A percentile compares a stretch with the other conserved stretches of the same genome.
Conservation (phyloP, 2,797 vertebrate species). For the Trematomus bernacchii region DNA sequence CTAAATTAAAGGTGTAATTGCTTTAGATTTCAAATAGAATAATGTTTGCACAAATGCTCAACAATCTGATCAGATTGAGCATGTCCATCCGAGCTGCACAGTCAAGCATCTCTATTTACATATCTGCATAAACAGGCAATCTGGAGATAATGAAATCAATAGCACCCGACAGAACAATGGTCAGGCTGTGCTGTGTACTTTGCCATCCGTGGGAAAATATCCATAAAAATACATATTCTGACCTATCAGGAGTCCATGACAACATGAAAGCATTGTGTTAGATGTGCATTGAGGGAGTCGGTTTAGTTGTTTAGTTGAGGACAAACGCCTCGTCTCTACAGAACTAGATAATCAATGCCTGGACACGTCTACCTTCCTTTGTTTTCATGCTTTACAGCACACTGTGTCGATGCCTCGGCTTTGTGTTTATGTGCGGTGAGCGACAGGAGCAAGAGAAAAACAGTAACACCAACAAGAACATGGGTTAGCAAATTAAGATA, state of each 20-base stretch:
- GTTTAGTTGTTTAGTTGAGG: conserved; percentile 38
- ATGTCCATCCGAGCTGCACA: conserved; percentile 25
- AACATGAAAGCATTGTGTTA: conserved; percentile 23
- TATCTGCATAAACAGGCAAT: conserved; percentile 58
- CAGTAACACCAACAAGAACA: conserved; percentile 5
- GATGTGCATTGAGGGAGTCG: neutral
- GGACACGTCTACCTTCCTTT: conserved; percentile 39
- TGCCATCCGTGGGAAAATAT: conserved; percentile 19
- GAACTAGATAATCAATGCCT: conserved; percentile 53
- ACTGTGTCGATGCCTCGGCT: conserved; percentile 35
- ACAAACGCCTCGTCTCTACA: conserved; percentile 35
- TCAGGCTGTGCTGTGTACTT: neutral
- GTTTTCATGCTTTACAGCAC: conserved; percentile 45
- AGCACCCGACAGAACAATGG: conserved; percentile 11
- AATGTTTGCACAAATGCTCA: conserved; percentile 15
- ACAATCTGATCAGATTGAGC: conserved; percentile 28
- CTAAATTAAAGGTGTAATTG: conserved; percentile 12
- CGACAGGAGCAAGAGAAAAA: conserved; percentile 29
- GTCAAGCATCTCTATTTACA: conserved; percentile 34
- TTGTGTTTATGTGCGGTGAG: conserved; percentile 44
- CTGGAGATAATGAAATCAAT: conserved; percentile 51
- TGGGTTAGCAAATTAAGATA: conserved; percentile 2
- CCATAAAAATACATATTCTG: conserved; percentile 21
- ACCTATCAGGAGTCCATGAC: conserved; percentile 16
- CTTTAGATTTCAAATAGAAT: conserved; percentile 1